Evolutionary conservation across 2,113 vertebrate genomes (phyloP).

Genomic region (Brachyhypopomus gauderio): DNA sequence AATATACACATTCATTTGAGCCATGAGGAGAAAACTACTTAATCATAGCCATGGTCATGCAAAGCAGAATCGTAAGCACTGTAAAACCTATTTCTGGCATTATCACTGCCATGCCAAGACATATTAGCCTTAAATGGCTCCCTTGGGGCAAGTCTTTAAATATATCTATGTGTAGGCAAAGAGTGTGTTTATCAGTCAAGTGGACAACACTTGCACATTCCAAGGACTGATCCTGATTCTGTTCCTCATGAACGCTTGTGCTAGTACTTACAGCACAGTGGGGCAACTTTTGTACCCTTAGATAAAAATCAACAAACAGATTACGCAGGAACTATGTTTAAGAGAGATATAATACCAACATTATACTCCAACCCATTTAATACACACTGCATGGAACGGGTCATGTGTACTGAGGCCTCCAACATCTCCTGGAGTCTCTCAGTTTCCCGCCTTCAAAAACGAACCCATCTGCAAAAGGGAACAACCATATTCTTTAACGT

Average conservation of each 20-base stretch:
- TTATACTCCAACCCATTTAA: too few species aligned
- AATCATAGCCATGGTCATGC: slow-evolving; percentile 28
- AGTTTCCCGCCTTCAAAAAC: background rate
- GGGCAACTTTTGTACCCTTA: background rate
- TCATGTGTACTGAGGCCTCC: background rate
- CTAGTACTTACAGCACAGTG: background rate
- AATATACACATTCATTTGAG: slow-evolving; percentile 48
- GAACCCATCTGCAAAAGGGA: slow-evolving; percentile 4
- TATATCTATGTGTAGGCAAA: slow-evolving; percentile 35
- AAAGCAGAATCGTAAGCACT: slow-evolving; percentile 19
- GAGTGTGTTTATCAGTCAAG: slow-evolving; percentile 33
- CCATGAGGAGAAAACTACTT: slow-evolving; percentile 39
- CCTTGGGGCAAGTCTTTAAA: slow-evolving; percentile 20
- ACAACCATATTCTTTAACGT: background rate
- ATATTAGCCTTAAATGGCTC: slow-evolving; percentile 23
- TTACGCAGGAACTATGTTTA: too few species aligned
- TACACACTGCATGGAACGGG: too few species aligned
- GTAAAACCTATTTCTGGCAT: slow-evolving; percentile 44
- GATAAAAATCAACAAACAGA: too few species aligned
- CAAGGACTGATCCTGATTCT: background rate
- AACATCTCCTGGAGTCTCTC: background rate
- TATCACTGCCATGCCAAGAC: slow-evolving; percentile 15
- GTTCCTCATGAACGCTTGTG: background rate
- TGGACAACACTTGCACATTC: background rate
- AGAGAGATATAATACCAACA: too few species aligned